Percentiles rank a stretch among this genome's conserved stretches.
Evolutionary conservation across 2,113 vertebrate genomes (phyloP).

Genomic region (Colistium nudipinnis): DNA sequence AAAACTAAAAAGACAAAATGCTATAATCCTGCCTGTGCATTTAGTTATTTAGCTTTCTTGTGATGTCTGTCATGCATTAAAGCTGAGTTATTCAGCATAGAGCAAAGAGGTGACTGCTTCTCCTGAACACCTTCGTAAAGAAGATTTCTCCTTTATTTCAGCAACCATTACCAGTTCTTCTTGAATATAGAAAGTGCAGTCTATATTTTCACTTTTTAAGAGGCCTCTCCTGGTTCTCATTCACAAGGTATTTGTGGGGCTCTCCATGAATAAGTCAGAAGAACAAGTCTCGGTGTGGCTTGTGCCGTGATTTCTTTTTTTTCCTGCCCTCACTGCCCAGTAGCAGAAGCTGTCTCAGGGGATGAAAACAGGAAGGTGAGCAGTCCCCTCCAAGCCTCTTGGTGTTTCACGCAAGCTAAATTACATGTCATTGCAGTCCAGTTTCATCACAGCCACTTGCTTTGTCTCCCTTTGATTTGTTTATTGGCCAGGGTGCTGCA

Average conservation of each 20-base stretch:
- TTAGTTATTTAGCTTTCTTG: not conserved
- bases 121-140: too few relatives aligned
- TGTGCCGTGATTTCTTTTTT: slow-evolving; percentile 1
- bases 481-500: slow-evolving; percentile 49
- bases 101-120: too few relatives aligned
- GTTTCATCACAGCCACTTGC: slow-evolving; percentile 68
- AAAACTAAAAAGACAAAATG: not conserved
- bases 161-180: not conserved
- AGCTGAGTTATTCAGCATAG: not conserved
- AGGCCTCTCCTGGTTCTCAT: slow-evolving; percentile 3
- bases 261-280: slow-evolving; percentile 35
- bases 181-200: not conserved
- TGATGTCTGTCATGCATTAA: not conserved
- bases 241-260: slow-evolving; percentile 26
- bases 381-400: slow-evolving; percentile 37
- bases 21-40: not conserved
- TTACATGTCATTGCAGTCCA: slow-evolving; percentile 63
- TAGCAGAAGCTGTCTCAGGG: slow-evolving; percentile 46
- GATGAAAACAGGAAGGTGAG: slow-evolving; percentile 40
- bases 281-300: slow-evolving; percentile 6
- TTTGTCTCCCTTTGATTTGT: slow-evolving; percentile 61
- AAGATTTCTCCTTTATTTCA: too few relatives aligned
- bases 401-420: slow-evolving; percentile 33
- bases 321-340: slow-evolving; percentile 15
- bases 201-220: not conserved